Percentiles rank a stretch among this genome's conserved stretches.
These are phyloP conservation scores for Henicopernis longicauda DNA, from an alignment of 2,113 vertebrate species.

Conservation along the genomic window DNA sequence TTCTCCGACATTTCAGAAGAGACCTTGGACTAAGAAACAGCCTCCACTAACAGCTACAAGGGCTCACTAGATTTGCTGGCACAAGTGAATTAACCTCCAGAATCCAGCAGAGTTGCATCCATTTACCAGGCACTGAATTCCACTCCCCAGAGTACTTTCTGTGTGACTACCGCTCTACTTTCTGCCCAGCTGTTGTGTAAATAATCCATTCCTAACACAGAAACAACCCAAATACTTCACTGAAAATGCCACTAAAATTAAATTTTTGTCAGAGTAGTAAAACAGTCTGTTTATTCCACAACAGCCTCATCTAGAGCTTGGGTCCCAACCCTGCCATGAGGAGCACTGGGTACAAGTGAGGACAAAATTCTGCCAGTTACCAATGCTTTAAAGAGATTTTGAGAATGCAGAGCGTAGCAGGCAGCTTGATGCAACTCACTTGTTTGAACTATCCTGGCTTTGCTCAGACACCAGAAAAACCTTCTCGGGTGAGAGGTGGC, in stretches of 20 bases:
- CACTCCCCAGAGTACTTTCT: not conserved
- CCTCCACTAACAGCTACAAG: not conserved
- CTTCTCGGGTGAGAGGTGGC: not conserved
- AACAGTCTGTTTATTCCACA: not conserved
- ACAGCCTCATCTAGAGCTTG: not conserved
- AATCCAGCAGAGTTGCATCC: not conserved
- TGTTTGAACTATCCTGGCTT: not conserved
- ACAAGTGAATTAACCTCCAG: conserved; percentile 19
- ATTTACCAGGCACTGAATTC: not conserved
- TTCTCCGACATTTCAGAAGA: not conserved
- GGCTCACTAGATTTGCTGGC: not conserved
- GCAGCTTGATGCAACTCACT: not conserved
- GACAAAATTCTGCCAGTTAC: not conserved
- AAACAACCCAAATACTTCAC: not conserved
- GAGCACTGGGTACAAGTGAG: rapidly evolving
- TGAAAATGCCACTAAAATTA: not conserved
- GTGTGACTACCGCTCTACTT: not conserved
- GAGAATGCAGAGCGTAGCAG: not conserved
- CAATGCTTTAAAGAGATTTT: not conserved
- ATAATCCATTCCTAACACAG: not conserved
- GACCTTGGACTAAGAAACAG: not conserved
- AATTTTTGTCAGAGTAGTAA: not conserved
- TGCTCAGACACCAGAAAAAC: not conserved
- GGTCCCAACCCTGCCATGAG: not conserved
- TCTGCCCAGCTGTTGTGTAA: not conserved